Evolutionary conservation across 2,797 vertebrate species (phyloP).

Genomic region (Trematomus bernacchii): DNA sequence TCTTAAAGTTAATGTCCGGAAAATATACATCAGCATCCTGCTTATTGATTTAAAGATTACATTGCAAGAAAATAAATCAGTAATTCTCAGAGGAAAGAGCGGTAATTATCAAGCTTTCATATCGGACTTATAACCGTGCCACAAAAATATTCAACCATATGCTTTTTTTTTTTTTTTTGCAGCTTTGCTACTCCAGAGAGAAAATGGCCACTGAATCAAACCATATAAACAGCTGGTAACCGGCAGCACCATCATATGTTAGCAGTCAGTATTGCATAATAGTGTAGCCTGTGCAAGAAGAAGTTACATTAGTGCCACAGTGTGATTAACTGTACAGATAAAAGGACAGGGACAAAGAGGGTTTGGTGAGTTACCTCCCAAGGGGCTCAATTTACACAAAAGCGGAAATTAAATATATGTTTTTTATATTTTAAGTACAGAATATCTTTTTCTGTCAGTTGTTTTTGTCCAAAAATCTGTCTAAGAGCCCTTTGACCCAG

Average conservation of each 20-base stretch:
- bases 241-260: conserved; percentile 13
- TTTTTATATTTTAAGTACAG: conserved; percentile 11
- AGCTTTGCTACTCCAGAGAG: not conserved
- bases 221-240: conserved; percentile 7
- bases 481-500: not conserved
- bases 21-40: not conserved
- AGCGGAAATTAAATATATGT: too few relatives aligned
- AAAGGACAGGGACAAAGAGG: not conserved
- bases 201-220: conserved; percentile 17
- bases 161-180: not conserved
- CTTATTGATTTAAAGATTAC: conserved; percentile 3
- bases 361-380: not conserved
- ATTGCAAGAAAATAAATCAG: too few relatives aligned
- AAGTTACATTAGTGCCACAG: conserved; percentile 26
- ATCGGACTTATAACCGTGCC: not conserved
- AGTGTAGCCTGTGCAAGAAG: conserved; percentile 11
- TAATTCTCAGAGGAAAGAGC: too few relatives aligned
- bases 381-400: not conserved
- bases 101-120: not conserved
- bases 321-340: conserved; percentile 40
- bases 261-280: conserved; percentile 14
- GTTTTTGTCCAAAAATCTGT: not conserved
- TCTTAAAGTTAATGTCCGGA: not conserved
- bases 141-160: conserved; percentile 21
- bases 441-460: not conserved